phyloP scores from a whole-genome alignment of 2,113 vertebrate species.

The Struthio camelus region DNA sequence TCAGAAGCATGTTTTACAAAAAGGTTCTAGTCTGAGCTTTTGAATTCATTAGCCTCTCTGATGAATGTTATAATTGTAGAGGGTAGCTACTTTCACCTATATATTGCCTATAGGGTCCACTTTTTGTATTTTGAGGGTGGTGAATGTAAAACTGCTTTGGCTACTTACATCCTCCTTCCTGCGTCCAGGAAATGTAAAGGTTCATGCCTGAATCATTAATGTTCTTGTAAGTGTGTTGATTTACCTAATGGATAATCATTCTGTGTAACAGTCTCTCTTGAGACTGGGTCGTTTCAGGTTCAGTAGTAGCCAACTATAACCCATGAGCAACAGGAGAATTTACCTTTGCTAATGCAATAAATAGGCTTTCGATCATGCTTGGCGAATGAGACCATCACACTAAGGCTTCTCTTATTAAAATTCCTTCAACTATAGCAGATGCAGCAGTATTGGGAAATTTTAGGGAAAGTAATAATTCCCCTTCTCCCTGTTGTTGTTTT shows the following conservation, averaged over 20 bases:
- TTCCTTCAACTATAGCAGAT: conserved; percentile 25
- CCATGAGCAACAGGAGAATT: conserved; percentile 14
- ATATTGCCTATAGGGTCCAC: not conserved
- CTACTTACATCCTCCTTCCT: not conserved
- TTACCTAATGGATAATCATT: conserved; percentile 54
- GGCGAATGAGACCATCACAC: not conserved
- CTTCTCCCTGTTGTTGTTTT: conserved; percentile 65
- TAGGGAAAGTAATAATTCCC: conserved; percentile 60
- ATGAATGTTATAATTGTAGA: not conserved
- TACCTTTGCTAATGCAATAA: conserved; percentile 50
- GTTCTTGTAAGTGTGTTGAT: conserved; percentile 13
- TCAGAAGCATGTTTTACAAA: not conserved
- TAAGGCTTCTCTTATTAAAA: conserved; percentile 46
- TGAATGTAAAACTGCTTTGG: not conserved
- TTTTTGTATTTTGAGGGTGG: not conserved
- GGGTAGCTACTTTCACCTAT: not conserved
- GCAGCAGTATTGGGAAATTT: conserved; percentile 29
- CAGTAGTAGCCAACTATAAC: not conserved
- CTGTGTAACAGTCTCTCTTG: conserved; percentile 31
- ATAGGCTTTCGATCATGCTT: conserved; percentile 37
- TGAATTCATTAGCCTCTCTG: not conserved
- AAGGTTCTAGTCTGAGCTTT: not conserved
- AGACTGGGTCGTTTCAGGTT: not conserved
- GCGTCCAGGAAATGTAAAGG: not conserved
- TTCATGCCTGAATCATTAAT: conserved; percentile 13